phyloP scores from a whole-genome alignment of 2,113 vertebrate genomes.

The Psittacula cyanocephala region DNA sequence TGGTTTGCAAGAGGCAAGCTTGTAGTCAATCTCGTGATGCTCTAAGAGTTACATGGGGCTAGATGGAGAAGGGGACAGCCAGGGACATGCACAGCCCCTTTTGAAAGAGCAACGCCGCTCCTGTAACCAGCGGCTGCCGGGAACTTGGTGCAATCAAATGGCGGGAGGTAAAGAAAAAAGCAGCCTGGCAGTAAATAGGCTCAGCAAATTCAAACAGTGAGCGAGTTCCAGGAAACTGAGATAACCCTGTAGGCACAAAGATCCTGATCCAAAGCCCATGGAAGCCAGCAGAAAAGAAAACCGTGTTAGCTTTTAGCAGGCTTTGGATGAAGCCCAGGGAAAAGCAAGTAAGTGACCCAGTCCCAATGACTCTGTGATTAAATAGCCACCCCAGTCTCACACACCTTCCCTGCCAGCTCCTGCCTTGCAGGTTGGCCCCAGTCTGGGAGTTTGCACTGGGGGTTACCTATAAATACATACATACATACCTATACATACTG shows the following conservation, averaged over 20 bases:
- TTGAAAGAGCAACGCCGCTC: not conserved
- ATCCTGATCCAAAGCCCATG: slow-evolving; percentile 14
- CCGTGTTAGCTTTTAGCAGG: not conserved
- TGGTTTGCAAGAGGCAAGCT: not conserved
- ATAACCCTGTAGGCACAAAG: slow-evolving; percentile 45
- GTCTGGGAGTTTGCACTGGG: not conserved
- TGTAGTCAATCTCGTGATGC: fast-evolving
- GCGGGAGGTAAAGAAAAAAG: not conserved
- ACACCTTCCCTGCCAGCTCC: not conserved
- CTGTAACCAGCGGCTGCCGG: not conserved
- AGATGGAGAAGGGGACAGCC: not conserved
- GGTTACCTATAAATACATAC: not conserved
- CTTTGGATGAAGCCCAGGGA: not conserved
- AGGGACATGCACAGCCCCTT: not conserved
- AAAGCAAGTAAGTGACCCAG: not conserved
- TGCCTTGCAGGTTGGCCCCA: not conserved
- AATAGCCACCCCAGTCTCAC: not conserved
- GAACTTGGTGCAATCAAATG: slow-evolving; percentile 1
- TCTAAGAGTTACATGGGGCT: not conserved
- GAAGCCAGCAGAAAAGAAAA: slow-evolving; percentile 32
- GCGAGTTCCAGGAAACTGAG: slow-evolving; percentile 51
- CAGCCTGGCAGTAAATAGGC: slow-evolving; percentile 31
- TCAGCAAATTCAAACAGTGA: slow-evolving; percentile 43
- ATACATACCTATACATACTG: too few relatives aligned
- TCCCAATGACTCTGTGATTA: not conserved